Conservation (phyloP, 1,140 invertebrate species). For the Drosophila asahinai region DNA sequence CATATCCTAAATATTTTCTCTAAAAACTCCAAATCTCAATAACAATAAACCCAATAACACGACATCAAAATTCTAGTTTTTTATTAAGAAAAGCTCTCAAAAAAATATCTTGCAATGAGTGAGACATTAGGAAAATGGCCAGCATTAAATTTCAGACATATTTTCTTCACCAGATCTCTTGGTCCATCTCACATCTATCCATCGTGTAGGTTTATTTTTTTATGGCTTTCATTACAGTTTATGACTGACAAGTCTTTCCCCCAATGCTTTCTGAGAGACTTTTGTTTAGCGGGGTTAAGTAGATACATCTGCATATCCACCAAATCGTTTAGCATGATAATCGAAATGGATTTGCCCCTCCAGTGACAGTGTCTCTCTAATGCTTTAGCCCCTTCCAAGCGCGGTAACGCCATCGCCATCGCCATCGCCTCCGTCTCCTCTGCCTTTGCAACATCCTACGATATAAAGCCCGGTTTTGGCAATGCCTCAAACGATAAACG, state of each 20-base stretch:
- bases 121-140: conserved; percentile 37
- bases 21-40: neutral
- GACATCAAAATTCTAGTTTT: neutral
- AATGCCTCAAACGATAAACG: conserved; percentile 37
- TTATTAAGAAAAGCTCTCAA: conserved; percentile 16
- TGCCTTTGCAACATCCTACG: conserved; percentile 10
- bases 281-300: conserved; percentile 44
- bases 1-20: neutral
- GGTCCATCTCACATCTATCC: neutral
- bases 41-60: neutral
- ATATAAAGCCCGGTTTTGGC: conserved; percentile 38
- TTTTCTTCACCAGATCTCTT: neutral
- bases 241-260: conserved; percentile 21
- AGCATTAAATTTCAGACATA: conserved; percentile 7
- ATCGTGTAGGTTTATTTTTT: conserved; percentile 7
- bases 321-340: conserved; percentile 53
- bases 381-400: conserved; percentile 3
- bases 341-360: conserved; percentile 49
- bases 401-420: neutral
- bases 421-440: neutral
- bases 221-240: conserved; percentile 36
- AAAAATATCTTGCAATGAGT: conserved; percentile 18
- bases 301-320: conserved; percentile 43
- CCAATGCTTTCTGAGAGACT: conserved; percentile 15
- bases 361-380: conserved; percentile 25